Base-by-base conservation (phyloP, 2,113 vertebrate genomes). In the Gnathonemus echidnorhynchus region DNA sequence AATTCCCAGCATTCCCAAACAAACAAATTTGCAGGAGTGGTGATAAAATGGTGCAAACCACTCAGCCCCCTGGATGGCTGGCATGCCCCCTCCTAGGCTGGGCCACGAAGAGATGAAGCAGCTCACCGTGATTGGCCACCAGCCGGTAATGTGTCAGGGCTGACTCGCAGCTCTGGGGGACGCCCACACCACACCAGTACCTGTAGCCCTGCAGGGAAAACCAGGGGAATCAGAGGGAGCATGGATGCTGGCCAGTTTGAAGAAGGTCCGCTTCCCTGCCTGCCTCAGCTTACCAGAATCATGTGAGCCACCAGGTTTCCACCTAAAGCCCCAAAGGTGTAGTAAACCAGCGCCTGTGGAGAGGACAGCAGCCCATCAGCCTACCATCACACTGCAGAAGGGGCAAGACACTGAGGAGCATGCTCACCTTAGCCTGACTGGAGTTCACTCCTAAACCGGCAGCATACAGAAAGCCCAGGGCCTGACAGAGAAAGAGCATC, bases 131-230 rank as follows among this genome's bases (percentile, higher is more conserved):
- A 94, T 98, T 99, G 87, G 98, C 98, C 87, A 99, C 98, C 1
- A 99, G 96, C n/a, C 97, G 96, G 91, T 99, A 99, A 92, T 99
- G 98, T 1, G 98, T 99, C 84, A 99, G 95, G 0, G 98, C 98
- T 15, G 98, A 98, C 94, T 99, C 98, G 91, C 98, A 99, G 88
- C 98, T 99, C 90, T 99, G 98, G 84, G 98, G 97, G 90, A 99
- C 98, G n/a, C 98, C 98, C 24, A 99, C 98, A 45, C 98, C 98
- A 86, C 97, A 98, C 98, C 98, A 99, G 93, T 99, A 99, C 2
- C 98, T 95, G 95, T 99, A 99, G 86, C 98, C 98, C 98, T 99
- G 91, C 50, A 87, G 5, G 50, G 17, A 49, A 24, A 53, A 21
- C 24, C 27, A 87, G 50, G 6, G 11, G 50, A 53, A 17, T 87